Evolutionary conservation across 1,140 invertebrate species (phyloP).

Genomic region (Drosophila aff.): DNA sequence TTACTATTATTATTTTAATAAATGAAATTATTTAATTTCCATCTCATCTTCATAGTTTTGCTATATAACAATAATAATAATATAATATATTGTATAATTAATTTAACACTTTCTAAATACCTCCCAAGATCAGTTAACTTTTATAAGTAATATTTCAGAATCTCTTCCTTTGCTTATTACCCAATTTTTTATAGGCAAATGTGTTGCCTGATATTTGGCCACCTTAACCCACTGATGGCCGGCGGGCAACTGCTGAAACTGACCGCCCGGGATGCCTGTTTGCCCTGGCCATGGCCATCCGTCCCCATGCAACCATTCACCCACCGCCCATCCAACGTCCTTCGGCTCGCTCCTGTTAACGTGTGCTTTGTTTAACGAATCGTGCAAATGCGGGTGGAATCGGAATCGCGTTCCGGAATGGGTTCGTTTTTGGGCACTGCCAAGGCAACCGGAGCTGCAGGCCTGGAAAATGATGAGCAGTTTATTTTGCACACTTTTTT

Average conservation of each 20-base stretch:
- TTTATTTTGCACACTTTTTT: constrained; percentile 72
- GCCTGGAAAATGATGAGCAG: constrained; percentile 57
- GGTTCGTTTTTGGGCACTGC: constrained; percentile 29
- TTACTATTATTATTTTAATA: no score
- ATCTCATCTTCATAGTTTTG: neutral
- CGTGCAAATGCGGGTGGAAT: constrained; percentile 84
- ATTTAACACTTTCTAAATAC: no score
- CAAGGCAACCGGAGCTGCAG: constrained; percentile 12
- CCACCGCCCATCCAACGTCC: constrained; percentile 12
- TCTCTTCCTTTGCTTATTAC: neutral
- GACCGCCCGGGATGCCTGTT: constrained; percentile 47
- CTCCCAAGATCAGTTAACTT: neutral
- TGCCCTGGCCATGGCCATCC: constrained; percentile 12
- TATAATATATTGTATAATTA: no score
- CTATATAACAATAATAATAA: no score
- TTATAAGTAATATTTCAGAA: neutral
- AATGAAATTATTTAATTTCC: no score
- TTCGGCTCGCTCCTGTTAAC: constrained; percentile 58
- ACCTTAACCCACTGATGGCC: constrained; percentile 27
- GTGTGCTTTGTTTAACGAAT: constrained; percentile 85
- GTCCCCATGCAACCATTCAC: neutral
- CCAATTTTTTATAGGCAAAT: constrained; percentile 31
- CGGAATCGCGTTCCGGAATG: constrained; percentile 28
- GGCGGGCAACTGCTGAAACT: constrained; percentile 59
- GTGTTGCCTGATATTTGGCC: constrained; percentile 41